Evolutionary conservation across 1,140 invertebrate genomes (phyloP).

Genomic region (Planococcus citri): DNA sequence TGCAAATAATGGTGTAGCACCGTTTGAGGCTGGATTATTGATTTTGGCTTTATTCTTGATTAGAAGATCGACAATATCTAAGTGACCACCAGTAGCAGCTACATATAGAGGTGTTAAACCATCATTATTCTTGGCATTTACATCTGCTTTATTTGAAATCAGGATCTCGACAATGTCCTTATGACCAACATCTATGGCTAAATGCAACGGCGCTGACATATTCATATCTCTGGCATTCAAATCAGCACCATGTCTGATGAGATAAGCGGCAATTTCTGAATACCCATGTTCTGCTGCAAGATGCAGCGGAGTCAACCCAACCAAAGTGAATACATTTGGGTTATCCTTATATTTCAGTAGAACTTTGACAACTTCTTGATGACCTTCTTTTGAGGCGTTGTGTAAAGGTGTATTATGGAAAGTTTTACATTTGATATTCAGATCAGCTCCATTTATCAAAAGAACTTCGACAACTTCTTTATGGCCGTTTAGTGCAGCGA

Average conservation of each 20-base stretch:
- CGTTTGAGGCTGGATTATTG: too few species aligned
- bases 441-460: neutral
- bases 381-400: constrained; percentile 84
- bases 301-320: neutral
- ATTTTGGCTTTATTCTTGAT: too few species aligned
- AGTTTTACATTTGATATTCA: neutral
- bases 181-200: too few species aligned
- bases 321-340: constrained; percentile 23
- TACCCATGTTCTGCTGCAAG: neutral
- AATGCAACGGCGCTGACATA: constrained; percentile 22
- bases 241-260: constrained; percentile 23
- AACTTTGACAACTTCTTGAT: too few species aligned
- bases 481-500: constrained; percentile 13
- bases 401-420: constrained; percentile 82
- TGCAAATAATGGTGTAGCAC: too few species aligned
- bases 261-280: neutral
- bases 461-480: constrained; percentile 20
- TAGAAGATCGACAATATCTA: constrained; percentile 25
- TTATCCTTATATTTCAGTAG: constrained; percentile 23
- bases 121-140: constrained; percentile 23
- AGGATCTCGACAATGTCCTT: constrained; percentile 48
- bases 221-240: constrained; percentile 36
- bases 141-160: constrained; percentile 38
- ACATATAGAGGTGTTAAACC: neutral
- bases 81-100: neutral